phyloP scores from a whole-genome alignment of 2,797 vertebrate species.

The Neomorphus geoffroyi region DNA sequence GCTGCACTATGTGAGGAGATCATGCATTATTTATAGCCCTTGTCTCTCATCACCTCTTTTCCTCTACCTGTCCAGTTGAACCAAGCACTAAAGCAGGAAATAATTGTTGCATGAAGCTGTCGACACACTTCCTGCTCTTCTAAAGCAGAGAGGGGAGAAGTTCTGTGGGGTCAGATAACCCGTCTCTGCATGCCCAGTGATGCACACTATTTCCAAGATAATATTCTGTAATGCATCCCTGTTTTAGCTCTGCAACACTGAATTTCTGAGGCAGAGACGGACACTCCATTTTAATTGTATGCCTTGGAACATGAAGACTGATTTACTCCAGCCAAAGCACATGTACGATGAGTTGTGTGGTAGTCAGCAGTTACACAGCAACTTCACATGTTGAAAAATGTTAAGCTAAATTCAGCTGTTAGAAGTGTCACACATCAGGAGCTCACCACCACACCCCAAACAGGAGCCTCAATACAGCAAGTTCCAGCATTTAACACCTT shows the following conservation, averaged over 20 bases:
- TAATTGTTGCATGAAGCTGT: neutral
- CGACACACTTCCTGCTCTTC: neutral
- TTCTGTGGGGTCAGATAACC: neutral
- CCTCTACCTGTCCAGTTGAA: neutral
- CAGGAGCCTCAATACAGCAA: neutral
- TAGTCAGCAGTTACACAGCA: neutral
- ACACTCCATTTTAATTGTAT: neutral
- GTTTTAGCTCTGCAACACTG: neutral
- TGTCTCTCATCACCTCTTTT: neutral
- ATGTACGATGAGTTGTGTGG: neutral
- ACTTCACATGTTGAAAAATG: neutral
- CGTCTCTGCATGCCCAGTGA: accelerated
- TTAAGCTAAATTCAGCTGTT: neutral
- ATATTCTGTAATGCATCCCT: neutral
- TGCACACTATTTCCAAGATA: neutral
- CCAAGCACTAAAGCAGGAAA: neutral
- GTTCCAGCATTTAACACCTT: neutral
- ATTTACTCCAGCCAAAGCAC: neutral
- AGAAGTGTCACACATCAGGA: neutral
- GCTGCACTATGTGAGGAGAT: accelerated
- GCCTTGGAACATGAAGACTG: neutral
- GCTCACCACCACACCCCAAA: neutral
- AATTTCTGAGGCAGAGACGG: neutral
- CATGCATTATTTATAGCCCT: neutral
- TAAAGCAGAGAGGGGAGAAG: neutral